Evolutionary conservation across 2,797 vertebrate genomes (phyloP).

Genomic region (Pterois miles): DNA sequence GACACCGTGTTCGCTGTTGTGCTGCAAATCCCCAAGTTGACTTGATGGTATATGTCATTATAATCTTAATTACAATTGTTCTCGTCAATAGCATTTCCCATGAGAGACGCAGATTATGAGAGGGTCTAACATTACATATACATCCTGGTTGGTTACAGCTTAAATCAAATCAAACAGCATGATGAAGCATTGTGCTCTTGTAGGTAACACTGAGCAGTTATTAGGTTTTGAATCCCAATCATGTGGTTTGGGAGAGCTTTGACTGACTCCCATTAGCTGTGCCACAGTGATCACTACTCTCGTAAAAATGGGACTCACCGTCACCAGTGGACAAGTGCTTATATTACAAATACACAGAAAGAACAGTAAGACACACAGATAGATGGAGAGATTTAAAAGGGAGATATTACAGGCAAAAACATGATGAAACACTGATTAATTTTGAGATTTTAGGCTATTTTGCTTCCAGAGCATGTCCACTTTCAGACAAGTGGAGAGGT

Average conservation of each 20-base stretch:
- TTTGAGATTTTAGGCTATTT: too few relatives aligned
- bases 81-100: background rate
- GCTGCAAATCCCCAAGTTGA: slow-evolving; percentile 17
- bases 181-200: background rate
- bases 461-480: too few relatives aligned
- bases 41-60: slow-evolving; percentile 22
- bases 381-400: too few relatives aligned
- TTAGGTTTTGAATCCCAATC: background rate
- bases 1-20: slow-evolving; percentile 9
- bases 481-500: too few relatives aligned
- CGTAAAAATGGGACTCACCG: background rate
- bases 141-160: background rate
- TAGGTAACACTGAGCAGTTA: background rate
- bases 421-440: too few relatives aligned
- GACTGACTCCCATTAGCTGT: slow-evolving; percentile 2
- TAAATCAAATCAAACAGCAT: background rate
- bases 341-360: background rate
- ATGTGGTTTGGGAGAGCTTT: slow-evolving; percentile 28
- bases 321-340: background rate
- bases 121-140: background rate
- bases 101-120: slow-evolving; percentile 4
- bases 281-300: background rate
- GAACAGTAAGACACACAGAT: background rate
- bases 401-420: too few relatives aligned
- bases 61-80: slow-evolving; percentile 36